Conservation (phyloP, 92 coral and sea anemone species). For the Actinostola sp. region DNA sequence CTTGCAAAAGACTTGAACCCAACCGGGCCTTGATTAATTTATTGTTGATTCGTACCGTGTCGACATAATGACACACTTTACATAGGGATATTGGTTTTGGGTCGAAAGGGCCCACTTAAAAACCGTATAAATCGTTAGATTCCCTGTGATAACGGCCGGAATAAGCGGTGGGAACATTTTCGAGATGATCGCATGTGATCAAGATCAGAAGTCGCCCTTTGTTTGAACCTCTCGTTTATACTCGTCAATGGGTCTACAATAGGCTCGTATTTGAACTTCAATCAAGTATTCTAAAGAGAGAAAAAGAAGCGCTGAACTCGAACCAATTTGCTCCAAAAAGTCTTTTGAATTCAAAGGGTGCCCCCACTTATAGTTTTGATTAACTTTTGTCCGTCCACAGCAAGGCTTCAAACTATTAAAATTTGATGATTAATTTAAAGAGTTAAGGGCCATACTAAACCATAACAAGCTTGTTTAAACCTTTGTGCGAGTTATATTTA, state of each 20-base stretch:
- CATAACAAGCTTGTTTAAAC: not conserved
- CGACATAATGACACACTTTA: slow-evolving; percentile 16
- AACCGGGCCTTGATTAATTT: slow-evolving; percentile 13
- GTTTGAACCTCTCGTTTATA: no score
- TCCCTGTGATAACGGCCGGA: not conserved
- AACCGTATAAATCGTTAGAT: not conserved
- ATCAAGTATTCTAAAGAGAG: slow-evolving; percentile 8
- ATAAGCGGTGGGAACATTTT: not conserved
- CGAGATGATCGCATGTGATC: not conserved
- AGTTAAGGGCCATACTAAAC: not conserved
- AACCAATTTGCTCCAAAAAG: slow-evolving; percentile 11
- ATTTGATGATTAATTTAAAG: slow-evolving; percentile 48
- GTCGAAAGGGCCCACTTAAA: not conserved
- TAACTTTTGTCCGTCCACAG: slow-evolving; percentile 58
- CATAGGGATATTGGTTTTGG: slow-evolving; percentile 8
- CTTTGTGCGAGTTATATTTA: not conserved
- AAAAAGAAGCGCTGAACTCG: slow-evolving; percentile 17
- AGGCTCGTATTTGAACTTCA: slow-evolving; percentile 1
- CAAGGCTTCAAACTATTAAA: slow-evolving; percentile 51
- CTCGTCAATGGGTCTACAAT: slow-evolving; percentile 10
- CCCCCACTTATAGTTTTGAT: slow-evolving; percentile 46
- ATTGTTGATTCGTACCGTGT: slow-evolving; percentile 10
- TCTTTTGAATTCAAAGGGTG: slow-evolving; percentile 4
- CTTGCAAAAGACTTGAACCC: not conserved
- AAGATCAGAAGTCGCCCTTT: no score